Base-by-base conservation (phyloP, 2,888 invertebrate genomes). In the Criorhina ranunculi region DNA sequence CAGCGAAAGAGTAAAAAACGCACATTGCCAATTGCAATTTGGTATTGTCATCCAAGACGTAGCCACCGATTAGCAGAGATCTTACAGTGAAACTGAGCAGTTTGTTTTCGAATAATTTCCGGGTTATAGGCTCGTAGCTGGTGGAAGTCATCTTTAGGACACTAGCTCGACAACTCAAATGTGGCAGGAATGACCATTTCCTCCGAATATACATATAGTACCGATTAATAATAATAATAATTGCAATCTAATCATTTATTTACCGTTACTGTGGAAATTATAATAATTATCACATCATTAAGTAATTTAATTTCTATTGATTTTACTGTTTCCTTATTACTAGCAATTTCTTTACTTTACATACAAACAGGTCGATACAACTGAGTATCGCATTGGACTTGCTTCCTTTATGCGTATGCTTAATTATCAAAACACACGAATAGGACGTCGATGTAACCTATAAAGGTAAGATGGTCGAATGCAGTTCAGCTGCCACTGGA, bases 1-100 rank as follows among this genome's bases (percentile, higher is more conserved):
- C 66, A 90, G 86, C 1, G 89, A 90, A 7, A 86, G 82, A 0
- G 88, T 89, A 12, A 90, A 88, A 7, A 89, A 19, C 5, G 89
- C 80, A 9, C 87, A 78, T 3, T 87, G 69, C 64, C 83, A 77
- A 1, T 88, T 82, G 42, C 78, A 78, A 1, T 35, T 53, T 24
- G 90, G 89, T 5, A n/a, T 82, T 73, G 1, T 35, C 67, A 35
- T 87, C 87, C 1, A 88, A 80, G 70, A 90, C 73, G 69, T 88
- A 90, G 7, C 90, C 90, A 5, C 87, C 88, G 40, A 51, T 49
- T 17, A 82, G 88, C 79, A 90, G 88, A 40, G 76, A 88, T 3
- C 78, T 83, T 37, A 89, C 70, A 19, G 90, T 90, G 2, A 86
- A 57, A 5, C 81, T 37, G 42, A 90, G 88, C 5, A 90, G 80